These are phyloP conservation scores for Phaonia tiefii DNA, from an alignment of 2,888 invertebrate genomes.

Conservation along the genomic window DNA sequence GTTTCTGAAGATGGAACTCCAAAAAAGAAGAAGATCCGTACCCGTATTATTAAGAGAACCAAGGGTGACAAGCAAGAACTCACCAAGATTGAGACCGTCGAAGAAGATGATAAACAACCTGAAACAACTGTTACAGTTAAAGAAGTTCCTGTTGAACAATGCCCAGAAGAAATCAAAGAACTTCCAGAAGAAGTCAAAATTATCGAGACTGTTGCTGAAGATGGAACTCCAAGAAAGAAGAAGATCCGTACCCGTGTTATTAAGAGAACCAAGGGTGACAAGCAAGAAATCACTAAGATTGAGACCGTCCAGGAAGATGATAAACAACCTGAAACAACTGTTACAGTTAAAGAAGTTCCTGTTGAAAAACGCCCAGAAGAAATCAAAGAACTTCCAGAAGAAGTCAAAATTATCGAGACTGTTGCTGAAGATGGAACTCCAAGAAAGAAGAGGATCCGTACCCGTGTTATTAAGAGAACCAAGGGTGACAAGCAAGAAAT, in stretches of 20 bases:
- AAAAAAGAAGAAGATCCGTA: conserved; percentile 55
- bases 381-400: conserved; percentile 53
- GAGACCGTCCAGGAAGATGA: conserved; percentile 70
- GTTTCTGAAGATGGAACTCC: conserved; percentile 60
- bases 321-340: conserved; percentile 68
- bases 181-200: conserved; percentile 70
- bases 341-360: conserved; percentile 67
- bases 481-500: conserved; percentile 62
- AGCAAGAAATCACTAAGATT: conserved; percentile 71
- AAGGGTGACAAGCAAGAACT: conserved; percentile 60
- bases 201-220: conserved; percentile 74
- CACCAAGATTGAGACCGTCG: conserved; percentile 60
- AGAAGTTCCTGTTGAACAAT: conserved; percentile 55
- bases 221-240: conserved; percentile 71
- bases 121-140: conserved; percentile 61
- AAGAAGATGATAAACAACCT: conserved; percentile 61
- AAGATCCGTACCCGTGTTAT: conserved; percentile 70
- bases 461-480: conserved; percentile 59
- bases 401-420: conserved; percentile 55
- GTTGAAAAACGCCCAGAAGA: conserved; percentile 51
- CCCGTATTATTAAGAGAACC: conserved; percentile 55
- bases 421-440: conserved; percentile 63
- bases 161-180: conserved; percentile 44
- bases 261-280: conserved; percentile 70
- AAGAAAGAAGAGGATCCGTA: conserved; percentile 56